Evolutionary conservation across 2,113 vertebrate genomes (phyloP), one percentile per base, ranked within the genome.

Genomic region (Plecturocebus donacophilus): DNA sequence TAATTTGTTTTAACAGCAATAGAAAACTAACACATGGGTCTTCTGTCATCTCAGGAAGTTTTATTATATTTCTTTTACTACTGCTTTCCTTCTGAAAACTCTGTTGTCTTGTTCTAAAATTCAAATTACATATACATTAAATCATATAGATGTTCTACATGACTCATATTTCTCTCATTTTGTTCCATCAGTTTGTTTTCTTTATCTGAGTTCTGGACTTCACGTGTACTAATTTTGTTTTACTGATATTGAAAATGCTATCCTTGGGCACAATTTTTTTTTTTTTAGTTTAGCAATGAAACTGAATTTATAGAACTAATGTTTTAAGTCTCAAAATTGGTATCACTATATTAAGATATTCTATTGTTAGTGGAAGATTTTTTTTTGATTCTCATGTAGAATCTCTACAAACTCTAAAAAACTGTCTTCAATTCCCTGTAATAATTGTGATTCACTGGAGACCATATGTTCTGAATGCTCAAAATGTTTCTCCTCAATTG

Each of bases 361-460:
- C 87, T 91, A 75, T 66, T 93, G 52, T 75, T 61, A 95, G 8
- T 47, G 9, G 5, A 87, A 83, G 64, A 82, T 86, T 77, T 91
- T 64, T 88, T 56, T 49, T 96, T 77, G 45, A 84, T 8, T 30
- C 25, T 94, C 30, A 61, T 77, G 86, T 84, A 75, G 25, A 94
- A 95, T 94, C n/a, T 70, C 40, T 40, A 73, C 4, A 47, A 79
- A 3, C 40, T 81, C 58, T 75, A 80, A 91, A 94, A 89, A 68
- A 35, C 30, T 58, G 8, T 87, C 40, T 91, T 21, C 42, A 80
- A 40, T 96, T 96, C 93, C 38, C 47, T 83, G 11, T 84, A 91
- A 79, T 87, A 89, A 96, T 83, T 70, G 12, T 87, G 42, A 81
- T 85, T 77, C 66, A 58, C 32, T 95, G 4, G 5, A 83, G 68